Evolutionary conservation across 1,140 invertebrate species (phyloP).

Genomic region (Danaus plexippus): DNA sequence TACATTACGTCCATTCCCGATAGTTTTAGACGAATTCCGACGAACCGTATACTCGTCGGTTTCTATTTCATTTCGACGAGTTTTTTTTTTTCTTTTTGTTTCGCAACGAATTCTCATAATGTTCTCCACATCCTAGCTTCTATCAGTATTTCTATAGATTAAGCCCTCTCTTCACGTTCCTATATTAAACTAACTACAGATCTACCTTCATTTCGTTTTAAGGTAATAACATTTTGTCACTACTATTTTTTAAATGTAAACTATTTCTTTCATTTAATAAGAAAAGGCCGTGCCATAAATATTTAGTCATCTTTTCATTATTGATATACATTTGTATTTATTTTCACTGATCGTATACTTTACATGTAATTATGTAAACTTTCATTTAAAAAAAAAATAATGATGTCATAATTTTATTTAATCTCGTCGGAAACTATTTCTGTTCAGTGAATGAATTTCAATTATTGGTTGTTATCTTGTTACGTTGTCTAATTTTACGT

Average conservation of each 20-base stretch:
- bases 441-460: constrained; percentile 24
- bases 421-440: constrained; percentile 12
- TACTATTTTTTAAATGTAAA: constrained; percentile 10
- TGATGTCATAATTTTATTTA: background rate
- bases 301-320: constrained; percentile 44
- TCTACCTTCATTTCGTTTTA: constrained; percentile 20
- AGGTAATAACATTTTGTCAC: constrained; percentile 10
- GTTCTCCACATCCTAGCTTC: constrained; percentile 48
- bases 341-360: background rate
- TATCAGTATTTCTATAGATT: constrained; percentile 63
- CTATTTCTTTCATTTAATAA: constrained; percentile 18
- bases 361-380: constrained; percentile 1
- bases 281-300: constrained; percentile 59
- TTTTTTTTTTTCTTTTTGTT: constrained; percentile 4
- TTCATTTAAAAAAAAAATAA: constrained; percentile 3
- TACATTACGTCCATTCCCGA: constrained; percentile 38
- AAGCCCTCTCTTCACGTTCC: constrained; percentile 62
- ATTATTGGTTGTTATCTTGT: constrained; percentile 64
- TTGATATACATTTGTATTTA: background rate
- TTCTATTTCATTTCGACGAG: constrained; percentile 16
- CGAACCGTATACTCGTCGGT: constrained; percentile 18
- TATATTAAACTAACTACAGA: constrained; percentile 31
- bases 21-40: constrained; percentile 44
- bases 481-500: constrained; percentile 68
- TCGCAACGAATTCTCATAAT: constrained; percentile 24